Base-by-base conservation (phyloP, 2,797 vertebrate genomes). In the Molossus alvarezi region DNA sequence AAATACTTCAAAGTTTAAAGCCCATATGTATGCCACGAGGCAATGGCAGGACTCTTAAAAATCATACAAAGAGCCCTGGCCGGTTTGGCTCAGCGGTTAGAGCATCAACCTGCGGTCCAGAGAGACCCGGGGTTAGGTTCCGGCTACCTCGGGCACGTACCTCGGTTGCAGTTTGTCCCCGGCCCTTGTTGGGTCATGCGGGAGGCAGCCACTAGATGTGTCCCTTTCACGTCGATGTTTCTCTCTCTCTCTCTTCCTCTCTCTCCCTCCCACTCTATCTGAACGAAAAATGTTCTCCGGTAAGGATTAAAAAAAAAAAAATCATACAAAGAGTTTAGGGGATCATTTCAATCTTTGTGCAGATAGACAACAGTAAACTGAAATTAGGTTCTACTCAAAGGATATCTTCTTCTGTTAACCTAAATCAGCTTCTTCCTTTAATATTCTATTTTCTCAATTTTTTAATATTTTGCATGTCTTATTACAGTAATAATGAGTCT, bases 1-100 rank as follows among this genome's bases (percentile, higher is more conserved):
- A 88, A 88, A 91, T 33, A 91, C 12, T 84, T 81, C 55, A n/a
- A 93, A 91, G 48, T 84, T 64, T 77, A 84, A 92, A 76, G n/a
- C 5, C 25, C 60, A 51, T 11, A 67, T 33, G 18, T 60, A 93
- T 57, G 37, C 15, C 25, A 92, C 15, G 79, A 77, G 23, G 41
- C 82, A 92, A 77, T 53, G 79, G 62, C 18, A 90, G 55, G 90
- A 88, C 21, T 33, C 15, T 27, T 69, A 90, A 81, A 82, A 75
- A 64, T 57, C 48, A 91, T 33, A 33, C 33, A 33, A 33, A 33
- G 33, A 33, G 33, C 33, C 33, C 33, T 33, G 33, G 33, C 33
- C 33, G 33, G 33, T 33, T 33, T 33, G 33, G 33, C 33, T 33
- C 33, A 33, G 33, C 33, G 33, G 33, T 33, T 33, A 33, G 33